Evolutionary conservation across 2,113 vertebrate species (phyloP).

Genomic region (Baryphthengus martii): DNA sequence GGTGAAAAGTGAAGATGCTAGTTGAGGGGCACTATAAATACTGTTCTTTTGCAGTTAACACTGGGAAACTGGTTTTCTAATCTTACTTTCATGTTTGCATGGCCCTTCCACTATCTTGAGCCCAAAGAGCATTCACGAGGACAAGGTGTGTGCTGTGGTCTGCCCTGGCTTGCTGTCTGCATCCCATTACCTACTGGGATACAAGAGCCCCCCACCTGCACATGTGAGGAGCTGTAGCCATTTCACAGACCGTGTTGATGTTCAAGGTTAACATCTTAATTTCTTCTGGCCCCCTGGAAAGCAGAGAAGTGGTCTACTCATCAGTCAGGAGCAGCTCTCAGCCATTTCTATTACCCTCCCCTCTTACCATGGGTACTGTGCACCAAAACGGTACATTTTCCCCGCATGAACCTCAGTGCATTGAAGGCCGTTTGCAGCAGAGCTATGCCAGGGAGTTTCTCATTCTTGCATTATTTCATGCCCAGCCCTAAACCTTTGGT

Average conservation of each 20-base stretch:
- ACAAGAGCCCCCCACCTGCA: background rate
- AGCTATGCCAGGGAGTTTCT: background rate
- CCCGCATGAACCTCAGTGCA: background rate
- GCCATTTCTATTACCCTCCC: background rate
- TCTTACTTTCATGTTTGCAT: background rate
- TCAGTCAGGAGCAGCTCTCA: background rate
- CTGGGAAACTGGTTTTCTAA: background rate
- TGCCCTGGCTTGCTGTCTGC: background rate
- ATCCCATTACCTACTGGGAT: accelerated
- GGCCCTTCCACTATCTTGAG: background rate
- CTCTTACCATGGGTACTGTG: accelerated
- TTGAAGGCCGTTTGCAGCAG: background rate
- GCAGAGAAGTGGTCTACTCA: background rate
- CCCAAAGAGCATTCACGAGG: background rate
- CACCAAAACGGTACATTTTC: background rate
- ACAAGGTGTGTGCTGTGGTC: background rate
- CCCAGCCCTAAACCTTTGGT: background rate
- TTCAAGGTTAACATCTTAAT: background rate
- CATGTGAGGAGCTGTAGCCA: background rate
- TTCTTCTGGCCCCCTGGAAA: background rate
- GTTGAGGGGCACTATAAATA: background rate
- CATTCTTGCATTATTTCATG: background rate
- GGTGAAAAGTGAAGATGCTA: background rate
- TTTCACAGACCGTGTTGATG: background rate
- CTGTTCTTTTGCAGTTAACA: background rate